Percentiles rank a stretch among this genome's conserved stretches.
Conservation (phyloP, 2,888 invertebrate genomes). For the Dione juno region DNA sequence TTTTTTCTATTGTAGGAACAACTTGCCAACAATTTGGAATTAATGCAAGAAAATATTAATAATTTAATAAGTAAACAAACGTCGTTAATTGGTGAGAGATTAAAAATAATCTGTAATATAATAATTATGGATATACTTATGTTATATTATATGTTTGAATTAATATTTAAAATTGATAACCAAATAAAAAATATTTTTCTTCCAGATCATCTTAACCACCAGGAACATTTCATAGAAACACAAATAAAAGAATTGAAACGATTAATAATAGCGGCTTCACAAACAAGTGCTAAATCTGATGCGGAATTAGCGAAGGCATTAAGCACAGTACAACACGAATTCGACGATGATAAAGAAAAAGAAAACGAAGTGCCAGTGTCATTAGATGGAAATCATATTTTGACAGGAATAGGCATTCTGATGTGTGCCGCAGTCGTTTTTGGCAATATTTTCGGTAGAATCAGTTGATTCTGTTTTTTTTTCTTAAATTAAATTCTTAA, state of each 20-base stretch:
- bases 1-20: slow-evolving; percentile 62
- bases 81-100: slow-evolving; percentile 69
- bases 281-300: slow-evolving; percentile 71
- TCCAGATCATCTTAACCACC: slow-evolving; percentile 72
- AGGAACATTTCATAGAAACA: slow-evolving; percentile 63
- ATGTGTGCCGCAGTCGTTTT: slow-evolving; percentile 68
- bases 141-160: neutral
- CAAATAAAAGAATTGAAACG: slow-evolving; percentile 71
- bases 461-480: slow-evolving; percentile 63
- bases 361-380: slow-evolving; percentile 49
- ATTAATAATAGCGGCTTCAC: slow-evolving; percentile 64
- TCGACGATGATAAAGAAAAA: slow-evolving; percentile 65
- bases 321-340: slow-evolving; percentile 70
- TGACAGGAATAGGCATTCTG: slow-evolving; percentile 67
- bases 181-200: slow-evolving; percentile 31
- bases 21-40: slow-evolving; percentile 68
- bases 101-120: no score
- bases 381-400: slow-evolving; percentile 65
- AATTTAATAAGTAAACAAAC: slow-evolving; percentile 73
- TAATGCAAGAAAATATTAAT: slow-evolving; percentile 74
- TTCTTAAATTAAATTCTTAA: slow-evolving; percentile 38
- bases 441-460: slow-evolving; percentile 67
- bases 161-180: neutral
- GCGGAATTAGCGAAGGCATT: slow-evolving; percentile 70
- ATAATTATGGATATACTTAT: no score